Base-by-base conservation (phyloP, 1,140 invertebrate genomes). In the Caenorhabditis inopinata region DNA sequence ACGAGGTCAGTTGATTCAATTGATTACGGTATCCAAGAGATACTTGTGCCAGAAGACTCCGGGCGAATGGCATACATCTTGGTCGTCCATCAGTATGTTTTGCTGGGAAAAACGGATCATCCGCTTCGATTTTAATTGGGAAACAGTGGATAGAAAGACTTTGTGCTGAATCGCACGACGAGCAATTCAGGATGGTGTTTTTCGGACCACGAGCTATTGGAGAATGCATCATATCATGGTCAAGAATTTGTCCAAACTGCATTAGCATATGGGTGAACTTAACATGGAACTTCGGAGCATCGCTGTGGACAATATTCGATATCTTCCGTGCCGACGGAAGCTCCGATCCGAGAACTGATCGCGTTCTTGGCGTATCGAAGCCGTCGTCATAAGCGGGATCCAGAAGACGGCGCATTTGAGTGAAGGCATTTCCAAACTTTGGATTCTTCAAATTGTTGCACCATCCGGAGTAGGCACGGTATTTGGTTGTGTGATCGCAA, bases 361-460 rank as follows among this genome's bases (percentile, higher is more conserved):
- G 75, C 18, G 76, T 83, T 58, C 83, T 18, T 42, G 84, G 84
- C 46, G 74, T 81, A 46, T 85, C 85, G 32, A 85, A 85, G 89
- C 94, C 94, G 88, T 97, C 94, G 89, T 95, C 94, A 88, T 97
- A 97, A 14, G 92, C 92, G 1, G 95, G 93, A 0, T 94, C 93
- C 48, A 96, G 86, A 53, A 96, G 90, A 83, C 95, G 91, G 0
- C 94, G 93, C 88, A 96, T 95, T 0, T 94, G 94, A 0, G 93
- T 94, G 77, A 90, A 84, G 16, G 91, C 84, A 78, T 86, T 91
- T 2, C 94, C 95, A 81, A 93, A 92, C 79, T 92, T 92, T 0
- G 95, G 95, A 86, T 95, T 93, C 12, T 93, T 91, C 6, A 96
- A 88, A 88, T 97, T 97, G 86, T 97, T 97, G 85, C 95, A 97